A percentile compares a stretch with the other conserved stretches of the same genome.
Conservation (phyloP, 92 coral and sea anemone genomes). For the Palythoa grandiflora region DNA sequence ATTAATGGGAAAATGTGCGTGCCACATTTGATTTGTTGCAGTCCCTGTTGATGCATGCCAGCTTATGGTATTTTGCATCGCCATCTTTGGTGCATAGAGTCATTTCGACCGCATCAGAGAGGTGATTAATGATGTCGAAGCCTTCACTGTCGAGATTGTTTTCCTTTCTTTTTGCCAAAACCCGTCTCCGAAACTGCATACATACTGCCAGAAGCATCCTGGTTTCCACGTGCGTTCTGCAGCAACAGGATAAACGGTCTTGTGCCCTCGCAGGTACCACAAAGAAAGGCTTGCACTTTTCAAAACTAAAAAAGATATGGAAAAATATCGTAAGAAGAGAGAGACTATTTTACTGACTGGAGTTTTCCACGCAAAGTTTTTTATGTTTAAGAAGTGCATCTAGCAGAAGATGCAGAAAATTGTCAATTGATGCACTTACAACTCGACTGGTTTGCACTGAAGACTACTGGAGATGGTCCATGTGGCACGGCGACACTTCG, state of each 20-base stretch:
- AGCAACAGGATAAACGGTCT: slow-evolving; percentile 10
- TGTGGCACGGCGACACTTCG: too few relatives aligned
- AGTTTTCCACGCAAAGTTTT: too few relatives aligned
- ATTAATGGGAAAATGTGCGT: neutral
- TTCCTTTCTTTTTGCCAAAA: slow-evolving; percentile 1
- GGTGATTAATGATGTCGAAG: neutral
- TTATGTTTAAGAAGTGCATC: too few relatives aligned
- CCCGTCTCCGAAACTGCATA: neutral
- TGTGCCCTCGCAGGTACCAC: neutral
- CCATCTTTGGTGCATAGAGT: slow-evolving; percentile 1
- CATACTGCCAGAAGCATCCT: neutral
- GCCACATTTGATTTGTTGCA: slow-evolving; percentile 16
- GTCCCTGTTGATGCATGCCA: neutral
- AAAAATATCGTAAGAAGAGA: too few relatives aligned
- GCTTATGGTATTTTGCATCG: neutral
- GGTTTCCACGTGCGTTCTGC: slow-evolving; percentile 6
- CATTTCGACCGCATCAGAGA: neutral
- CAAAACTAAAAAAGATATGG: neutral
- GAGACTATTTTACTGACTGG: too few relatives aligned
- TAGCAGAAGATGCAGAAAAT: too few relatives aligned
- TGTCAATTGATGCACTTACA: too few relatives aligned
- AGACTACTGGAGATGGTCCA: too few relatives aligned
- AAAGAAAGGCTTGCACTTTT: slow-evolving; percentile 14
- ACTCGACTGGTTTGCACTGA: too few relatives aligned
- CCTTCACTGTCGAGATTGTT: neutral